Evolutionary conservation across 2,888 invertebrate genomes (phyloP).

Genomic region (Oeneis ivallda): DNA sequence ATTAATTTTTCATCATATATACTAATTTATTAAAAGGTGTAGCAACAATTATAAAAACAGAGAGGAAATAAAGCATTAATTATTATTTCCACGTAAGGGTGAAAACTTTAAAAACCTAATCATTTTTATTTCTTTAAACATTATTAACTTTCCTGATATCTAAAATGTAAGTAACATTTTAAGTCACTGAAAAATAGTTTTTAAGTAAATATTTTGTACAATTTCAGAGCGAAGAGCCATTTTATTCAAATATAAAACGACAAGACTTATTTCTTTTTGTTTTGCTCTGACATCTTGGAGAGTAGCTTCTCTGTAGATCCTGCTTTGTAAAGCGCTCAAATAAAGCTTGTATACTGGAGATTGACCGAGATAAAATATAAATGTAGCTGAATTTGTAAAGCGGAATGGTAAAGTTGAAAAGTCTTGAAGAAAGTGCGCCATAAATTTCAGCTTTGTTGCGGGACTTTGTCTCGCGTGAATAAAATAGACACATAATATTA

Average conservation of each 20-base stretch:
- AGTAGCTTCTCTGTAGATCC: constrained; percentile 24
- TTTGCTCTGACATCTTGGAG: constrained; percentile 21
- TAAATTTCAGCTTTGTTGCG: neutral
- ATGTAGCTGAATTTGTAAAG: constrained; percentile 20
- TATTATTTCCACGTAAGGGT: too few relatives aligned
- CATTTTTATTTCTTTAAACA: too few relatives aligned
- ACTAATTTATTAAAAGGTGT: too few relatives aligned
- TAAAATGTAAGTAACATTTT: neutral
- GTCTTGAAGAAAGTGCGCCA: constrained; percentile 2
- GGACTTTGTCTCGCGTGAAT: neutral
- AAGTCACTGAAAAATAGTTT: neutral
- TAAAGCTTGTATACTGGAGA: constrained; percentile 28
- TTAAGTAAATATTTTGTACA: neutral
- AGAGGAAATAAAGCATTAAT: too few relatives aligned
- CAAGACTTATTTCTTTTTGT: constrained; percentile 21
- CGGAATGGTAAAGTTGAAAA: constrained; percentile 10
- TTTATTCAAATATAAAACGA: constrained; percentile 13
- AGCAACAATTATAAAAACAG: too few relatives aligned
- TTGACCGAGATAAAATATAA: constrained; percentile 25
- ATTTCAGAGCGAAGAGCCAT: constrained; percentile 5
- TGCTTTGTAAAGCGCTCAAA: constrained; percentile 27
- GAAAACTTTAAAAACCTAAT: too few relatives aligned
- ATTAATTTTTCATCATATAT: too few relatives aligned
- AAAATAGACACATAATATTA: neutral
- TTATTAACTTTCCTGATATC: too few relatives aligned